Evolutionary conservation across 2,797 vertebrate genomes (phyloP).

Genomic region (Paguma larvata): DNA sequence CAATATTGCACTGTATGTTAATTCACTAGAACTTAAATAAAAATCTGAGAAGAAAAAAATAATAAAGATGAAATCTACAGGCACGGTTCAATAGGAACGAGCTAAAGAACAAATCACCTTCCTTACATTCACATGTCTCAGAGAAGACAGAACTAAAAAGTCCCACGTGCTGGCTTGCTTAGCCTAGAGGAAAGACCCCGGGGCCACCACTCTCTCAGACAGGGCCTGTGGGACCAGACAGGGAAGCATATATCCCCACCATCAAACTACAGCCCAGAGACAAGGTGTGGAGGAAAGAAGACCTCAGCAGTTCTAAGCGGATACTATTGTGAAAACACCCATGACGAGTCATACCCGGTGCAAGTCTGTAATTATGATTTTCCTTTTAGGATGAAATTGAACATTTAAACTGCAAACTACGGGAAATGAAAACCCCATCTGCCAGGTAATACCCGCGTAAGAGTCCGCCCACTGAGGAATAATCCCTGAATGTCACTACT

Average conservation of each 20-base stretch:
- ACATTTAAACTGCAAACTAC: constrained; percentile 52
- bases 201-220: neutral
- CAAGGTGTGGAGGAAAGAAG: neutral
- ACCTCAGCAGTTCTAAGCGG: neutral
- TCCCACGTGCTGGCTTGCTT: neutral
- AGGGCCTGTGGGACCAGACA: fast-evolving
- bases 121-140: neutral
- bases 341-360: neutral
- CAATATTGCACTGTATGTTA: no score
- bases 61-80: neutral
- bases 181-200: neutral
- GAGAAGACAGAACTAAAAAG: neutral
- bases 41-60: no score
- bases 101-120: neutral
- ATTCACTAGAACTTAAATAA: no score
- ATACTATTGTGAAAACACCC: neutral
- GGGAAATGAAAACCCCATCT: constrained; percentile 31
- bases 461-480: neutral
- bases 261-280: neutral
- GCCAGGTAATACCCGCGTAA: neutral
- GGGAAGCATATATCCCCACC: neutral
- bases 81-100: neutral
- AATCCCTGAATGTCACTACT: neutral
- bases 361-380: neutral
- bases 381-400: constrained; percentile 35